Base-by-base conservation (phyloP, 1,140 invertebrate genomes). In the Procambarus clarkii region DNA sequence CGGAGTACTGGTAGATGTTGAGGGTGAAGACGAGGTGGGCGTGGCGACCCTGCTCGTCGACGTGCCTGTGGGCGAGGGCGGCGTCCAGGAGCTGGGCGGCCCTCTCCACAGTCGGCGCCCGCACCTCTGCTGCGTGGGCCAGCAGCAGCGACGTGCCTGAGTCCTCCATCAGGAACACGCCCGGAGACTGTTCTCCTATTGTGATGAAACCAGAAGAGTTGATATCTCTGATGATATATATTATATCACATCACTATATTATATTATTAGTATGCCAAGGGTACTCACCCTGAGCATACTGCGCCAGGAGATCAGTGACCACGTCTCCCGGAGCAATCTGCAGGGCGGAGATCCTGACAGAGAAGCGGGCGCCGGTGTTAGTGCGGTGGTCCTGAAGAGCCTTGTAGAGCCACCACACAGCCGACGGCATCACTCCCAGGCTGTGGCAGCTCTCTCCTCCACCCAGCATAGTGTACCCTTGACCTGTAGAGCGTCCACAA, bases 1-100 rank as follows among this genome's bases (percentile, higher is more conserved):
- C 96, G 93, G 97, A 97, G 94, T 99, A 99, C 94, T 99, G 98
- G 94, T 99, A 99, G 64, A 99, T 97, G 94, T 99, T 98, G 46
- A 99, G 95, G 0, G 98, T 99, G 95, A 98, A 99, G 54, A 99
- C 95, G 92, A 99, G 96, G 95, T 99, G 98, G 54, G 98, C 97
- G 34, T 94, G 94, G 48, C 94, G 92, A 60, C 96, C 96, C 93
- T 98, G 96, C 93, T 97, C 85, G 94, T 94, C 93, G 96, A 96
- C 94, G 91, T 94, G 94, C 92, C 97, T 95, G 60, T 97, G 96
- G 34, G 97, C 97, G 8, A 99, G 94, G 4, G 98, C 98, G 7
- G 97, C 97, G 94, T 99, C 98, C 93, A 99, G 95, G 94, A 98
- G 98, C 94, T 97, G 98, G 0, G 98, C 98, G 3, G 98, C 98